A percentile compares a stretch with the other conserved stretches of the same genome.
Evolutionary conservation across 2,113 vertebrate species (phyloP).

Genomic region (Sinocyclocheilus anophthalmus): DNA sequence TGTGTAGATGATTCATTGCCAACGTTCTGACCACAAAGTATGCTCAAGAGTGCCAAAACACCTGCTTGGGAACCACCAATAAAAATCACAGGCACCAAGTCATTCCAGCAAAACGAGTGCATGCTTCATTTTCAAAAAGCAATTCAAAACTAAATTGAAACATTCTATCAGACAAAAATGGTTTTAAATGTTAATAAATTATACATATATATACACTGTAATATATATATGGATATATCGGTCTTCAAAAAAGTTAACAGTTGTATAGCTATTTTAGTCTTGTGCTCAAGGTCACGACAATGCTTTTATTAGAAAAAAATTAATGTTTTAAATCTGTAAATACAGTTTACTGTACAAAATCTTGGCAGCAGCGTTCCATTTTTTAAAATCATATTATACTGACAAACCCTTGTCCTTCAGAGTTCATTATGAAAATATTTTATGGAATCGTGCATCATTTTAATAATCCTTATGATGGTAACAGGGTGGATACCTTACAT

Average conservation of each 20-base stretch:
- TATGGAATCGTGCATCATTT: not conserved
- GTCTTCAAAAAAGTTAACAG: not conserved
- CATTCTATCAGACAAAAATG: not conserved
- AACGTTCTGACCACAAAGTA: constrained; percentile 3
- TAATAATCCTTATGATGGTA: not conserved
- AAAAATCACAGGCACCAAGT: not conserved
- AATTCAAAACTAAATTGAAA: not conserved
- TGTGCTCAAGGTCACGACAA: not conserved
- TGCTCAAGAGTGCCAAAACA: not conserved
- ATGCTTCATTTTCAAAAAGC: not conserved
- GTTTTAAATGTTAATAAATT: not conserved
- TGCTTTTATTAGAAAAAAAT: not conserved
- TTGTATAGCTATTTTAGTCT: not conserved
- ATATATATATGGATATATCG: not conserved
- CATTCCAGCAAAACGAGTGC: not conserved
- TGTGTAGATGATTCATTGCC: constrained; percentile 1
- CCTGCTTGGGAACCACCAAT: not conserved
- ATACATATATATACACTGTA: not conserved
- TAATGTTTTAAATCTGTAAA: not conserved
- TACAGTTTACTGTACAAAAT: not conserved
- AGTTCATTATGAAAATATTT: not conserved
- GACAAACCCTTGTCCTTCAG: not conserved
- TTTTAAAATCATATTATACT: not conserved
- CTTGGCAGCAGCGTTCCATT: not conserved
- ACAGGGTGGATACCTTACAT: not conserved